phyloP scores from a whole-genome alignment of 2,113 vertebrate species.

The Colius striatus region DNA sequence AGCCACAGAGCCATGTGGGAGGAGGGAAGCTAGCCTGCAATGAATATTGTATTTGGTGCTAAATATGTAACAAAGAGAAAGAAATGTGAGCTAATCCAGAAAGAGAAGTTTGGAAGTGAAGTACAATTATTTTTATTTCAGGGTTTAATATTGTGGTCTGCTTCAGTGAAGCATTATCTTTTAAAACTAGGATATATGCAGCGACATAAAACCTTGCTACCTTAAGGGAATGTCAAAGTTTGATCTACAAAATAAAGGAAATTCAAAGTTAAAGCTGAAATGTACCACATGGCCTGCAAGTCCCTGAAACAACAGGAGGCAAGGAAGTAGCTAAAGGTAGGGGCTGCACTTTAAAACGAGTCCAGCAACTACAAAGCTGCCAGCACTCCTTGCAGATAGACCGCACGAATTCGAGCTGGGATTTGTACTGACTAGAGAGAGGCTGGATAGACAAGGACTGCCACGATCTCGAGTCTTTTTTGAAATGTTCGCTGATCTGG shows the following conservation, averaged over 20 bases:
- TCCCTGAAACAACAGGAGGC: slow-evolving; percentile 56
- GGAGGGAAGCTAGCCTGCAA: slow-evolving; percentile 42
- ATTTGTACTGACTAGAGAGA: not conserved
- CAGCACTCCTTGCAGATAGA: not conserved
- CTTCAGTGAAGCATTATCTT: slow-evolving; percentile 60
- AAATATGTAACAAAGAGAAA: slow-evolving; percentile 62
- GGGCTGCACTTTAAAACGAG: slow-evolving; percentile 43
- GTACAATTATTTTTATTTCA: slow-evolving; percentile 27
- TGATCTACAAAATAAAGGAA: slow-evolving; percentile 74
- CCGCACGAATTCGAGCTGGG: not conserved
- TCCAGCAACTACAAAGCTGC: not conserved
- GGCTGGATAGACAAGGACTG: not conserved
- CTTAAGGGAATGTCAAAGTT: slow-evolving; percentile 72
- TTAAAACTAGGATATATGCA: slow-evolving; percentile 61
- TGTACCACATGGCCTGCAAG: slow-evolving; percentile 69
- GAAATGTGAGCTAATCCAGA: slow-evolving; percentile 57
- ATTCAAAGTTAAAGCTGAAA: slow-evolving; percentile 76
- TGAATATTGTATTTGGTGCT: slow-evolving; percentile 56
- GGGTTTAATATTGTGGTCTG: slow-evolving; percentile 47
- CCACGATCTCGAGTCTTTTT: not conserved
- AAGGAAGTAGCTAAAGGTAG: slow-evolving; percentile 62
- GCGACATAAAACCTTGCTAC: slow-evolving; percentile 40
- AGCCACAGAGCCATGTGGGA: not conserved
- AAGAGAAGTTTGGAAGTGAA: slow-evolving; percentile 33
- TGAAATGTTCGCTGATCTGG: not conserved